Evolutionary conservation across 2,113 vertebrate species (phyloP).

Genomic region (Isichthys henryi): DNA sequence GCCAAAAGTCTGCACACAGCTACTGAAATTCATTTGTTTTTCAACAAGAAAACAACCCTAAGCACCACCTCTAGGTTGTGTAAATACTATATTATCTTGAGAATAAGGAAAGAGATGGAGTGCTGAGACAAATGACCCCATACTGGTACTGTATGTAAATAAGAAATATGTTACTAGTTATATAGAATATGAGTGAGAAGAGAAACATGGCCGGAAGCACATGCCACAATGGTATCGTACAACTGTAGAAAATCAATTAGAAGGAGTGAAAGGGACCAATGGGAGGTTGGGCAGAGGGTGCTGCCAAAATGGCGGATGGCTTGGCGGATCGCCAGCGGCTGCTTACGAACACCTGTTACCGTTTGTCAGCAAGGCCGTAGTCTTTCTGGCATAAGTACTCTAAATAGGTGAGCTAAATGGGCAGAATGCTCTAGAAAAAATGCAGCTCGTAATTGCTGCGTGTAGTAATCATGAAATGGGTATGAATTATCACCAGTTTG

Average conservation of each 20-base stretch:
- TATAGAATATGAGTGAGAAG: background rate
- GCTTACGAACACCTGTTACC: constrained; percentile 21
- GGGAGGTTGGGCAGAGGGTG: background rate
- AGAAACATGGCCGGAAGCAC: background rate
- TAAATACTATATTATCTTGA: background rate
- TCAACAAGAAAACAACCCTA: background rate
- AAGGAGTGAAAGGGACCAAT: constrained; percentile 6
- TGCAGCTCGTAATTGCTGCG: background rate
- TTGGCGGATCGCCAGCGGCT: constrained; percentile 2
- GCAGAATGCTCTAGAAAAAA: background rate
- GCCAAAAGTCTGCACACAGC: background rate
- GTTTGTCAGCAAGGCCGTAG: background rate
- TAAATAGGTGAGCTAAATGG: background rate
- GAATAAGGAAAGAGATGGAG: background rate
- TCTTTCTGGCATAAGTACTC: background rate
- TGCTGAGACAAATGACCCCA: background rate
- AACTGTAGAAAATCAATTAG: constrained; percentile 22
- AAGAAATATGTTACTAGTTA: background rate
- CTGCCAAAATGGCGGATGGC: constrained; percentile 14
- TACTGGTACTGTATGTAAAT: background rate
- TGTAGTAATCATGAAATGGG: background rate
- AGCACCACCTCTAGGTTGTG: background rate
- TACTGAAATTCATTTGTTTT: background rate
- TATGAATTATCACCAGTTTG: background rate
- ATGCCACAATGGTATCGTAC: background rate